A percentile compares a stretch with the other conserved stretches of the same genome.
phyloP scores from a whole-genome alignment of 2,797 vertebrate species.

The Ambastaia sidthimunki region DNA sequence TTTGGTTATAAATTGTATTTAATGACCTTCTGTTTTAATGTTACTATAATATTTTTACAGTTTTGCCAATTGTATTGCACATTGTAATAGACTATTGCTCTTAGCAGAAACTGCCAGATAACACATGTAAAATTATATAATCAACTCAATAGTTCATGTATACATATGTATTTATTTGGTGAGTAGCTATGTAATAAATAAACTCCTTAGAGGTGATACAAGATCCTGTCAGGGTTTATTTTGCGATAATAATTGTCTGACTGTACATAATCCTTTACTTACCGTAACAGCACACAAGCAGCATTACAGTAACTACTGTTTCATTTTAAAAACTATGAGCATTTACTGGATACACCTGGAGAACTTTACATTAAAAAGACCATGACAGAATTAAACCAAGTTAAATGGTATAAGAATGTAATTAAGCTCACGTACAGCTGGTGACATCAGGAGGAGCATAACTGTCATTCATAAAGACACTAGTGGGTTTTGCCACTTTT shows the following conservation, averaged over 20 bases:
- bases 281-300: not conserved
- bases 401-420: not conserved
- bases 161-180: no score
- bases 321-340: no score
- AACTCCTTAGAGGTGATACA: not conserved
- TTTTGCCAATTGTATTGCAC: no score
- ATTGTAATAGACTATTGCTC: no score
- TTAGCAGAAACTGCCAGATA: no score
- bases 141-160: no score
- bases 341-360: no score
- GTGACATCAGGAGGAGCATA: slow-evolving; percentile 93
- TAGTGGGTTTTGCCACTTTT: slow-evolving; percentile 93
- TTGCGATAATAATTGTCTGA: not conserved
- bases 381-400: not conserved
- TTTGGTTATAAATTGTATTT: no score
- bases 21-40: no score
- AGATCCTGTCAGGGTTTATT: not conserved
- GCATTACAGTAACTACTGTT: no score
- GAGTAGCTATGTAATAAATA: not conserved
- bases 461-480: slow-evolving; percentile 94
- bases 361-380: not conserved
- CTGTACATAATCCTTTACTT: not conserved
- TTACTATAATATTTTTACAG: no score
- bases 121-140: no score
- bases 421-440: slow-evolving; percentile 84